Conservation (phyloP, 2,888 invertebrate genomes). For the Papilio elwesi region DNA sequence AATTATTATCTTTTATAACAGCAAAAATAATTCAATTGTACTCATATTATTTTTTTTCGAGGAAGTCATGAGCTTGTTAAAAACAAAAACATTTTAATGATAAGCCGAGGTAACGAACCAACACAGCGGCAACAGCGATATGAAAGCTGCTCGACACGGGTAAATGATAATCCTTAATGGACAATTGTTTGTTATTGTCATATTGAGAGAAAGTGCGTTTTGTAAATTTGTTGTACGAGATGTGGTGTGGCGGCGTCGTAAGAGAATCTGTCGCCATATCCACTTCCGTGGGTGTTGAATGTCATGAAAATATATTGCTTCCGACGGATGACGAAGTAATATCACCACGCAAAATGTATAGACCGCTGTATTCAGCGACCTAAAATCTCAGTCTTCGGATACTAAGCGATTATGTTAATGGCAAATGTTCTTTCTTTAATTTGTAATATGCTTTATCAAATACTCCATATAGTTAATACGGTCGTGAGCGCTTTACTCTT, state of each 20-base stretch:
- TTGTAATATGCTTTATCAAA: neutral
- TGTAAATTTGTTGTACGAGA: conserved; percentile 11
- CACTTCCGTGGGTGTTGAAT: conserved; percentile 16
- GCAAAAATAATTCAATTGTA: too few species aligned
- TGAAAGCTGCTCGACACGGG: conserved; percentile 10
- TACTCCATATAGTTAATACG: neutral
- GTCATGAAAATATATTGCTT: conserved; percentile 20
- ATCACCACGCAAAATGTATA: conserved; percentile 8
- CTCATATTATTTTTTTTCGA: neutral
- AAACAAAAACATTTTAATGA: neutral
- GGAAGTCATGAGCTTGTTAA: neutral
- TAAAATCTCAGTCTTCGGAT: neutral
- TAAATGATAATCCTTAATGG: conserved; percentile 27
- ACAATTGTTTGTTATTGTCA: conserved; percentile 29
- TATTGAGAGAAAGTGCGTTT: conserved; percentile 22
- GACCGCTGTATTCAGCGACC: neutral
- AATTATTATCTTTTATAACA: too few species aligned
- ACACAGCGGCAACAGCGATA: neutral
- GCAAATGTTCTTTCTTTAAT: neutral
- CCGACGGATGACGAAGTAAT: conserved; percentile 18
- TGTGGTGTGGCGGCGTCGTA: conserved; percentile 11
- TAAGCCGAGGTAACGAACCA: neutral
- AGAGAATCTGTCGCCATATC: conserved; percentile 16
- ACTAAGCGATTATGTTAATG: neutral
- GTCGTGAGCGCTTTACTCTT: neutral